These are phyloP conservation scores for Scrobipalpa atriplicella DNA, from an alignment of 2,888 invertebrate species.

Conservation along the genomic window DNA sequence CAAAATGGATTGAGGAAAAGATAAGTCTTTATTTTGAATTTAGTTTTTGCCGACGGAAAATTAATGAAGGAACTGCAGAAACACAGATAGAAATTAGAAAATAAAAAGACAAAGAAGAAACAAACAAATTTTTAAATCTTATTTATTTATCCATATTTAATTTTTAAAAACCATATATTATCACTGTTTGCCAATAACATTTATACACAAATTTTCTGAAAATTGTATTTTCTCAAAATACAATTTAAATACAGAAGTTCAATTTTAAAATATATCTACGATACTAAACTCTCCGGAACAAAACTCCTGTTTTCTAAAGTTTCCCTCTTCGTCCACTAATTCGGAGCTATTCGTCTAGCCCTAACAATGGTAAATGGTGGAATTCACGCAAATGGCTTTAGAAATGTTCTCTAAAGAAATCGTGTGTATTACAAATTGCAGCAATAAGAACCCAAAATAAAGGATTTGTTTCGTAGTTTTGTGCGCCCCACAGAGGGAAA, in stretches of 20 bases:
- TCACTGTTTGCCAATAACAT: too few relatives aligned
- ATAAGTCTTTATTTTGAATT: too few relatives aligned
- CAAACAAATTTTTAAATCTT: too few relatives aligned
- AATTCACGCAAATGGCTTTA: slow-evolving; percentile 53
- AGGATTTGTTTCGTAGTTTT: neutral
- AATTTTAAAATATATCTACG: neutral
- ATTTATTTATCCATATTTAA: too few relatives aligned
- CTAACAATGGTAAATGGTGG: slow-evolving; percentile 53
- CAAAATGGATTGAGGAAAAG: neutral
- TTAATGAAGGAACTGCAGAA: too few relatives aligned
- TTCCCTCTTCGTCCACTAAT: slow-evolving; percentile 41
- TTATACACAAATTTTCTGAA: too few relatives aligned
- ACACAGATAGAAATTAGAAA: too few relatives aligned
- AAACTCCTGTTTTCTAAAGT: slow-evolving; percentile 16
- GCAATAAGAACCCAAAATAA: slow-evolving; percentile 39
- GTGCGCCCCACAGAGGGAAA: too few relatives aligned
- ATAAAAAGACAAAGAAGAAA: too few relatives aligned
- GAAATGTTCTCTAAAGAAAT: slow-evolving; percentile 47
- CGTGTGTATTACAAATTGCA: slow-evolving; percentile 54
- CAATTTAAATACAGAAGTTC: neutral
- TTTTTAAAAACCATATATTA: too few relatives aligned
- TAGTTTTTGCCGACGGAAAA: too few relatives aligned
- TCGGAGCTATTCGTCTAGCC: slow-evolving; percentile 48
- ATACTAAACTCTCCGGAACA: neutral
- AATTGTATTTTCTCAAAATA: neutral